These are phyloP conservation scores for Mantis religiosa DNA, from an alignment of 2,888 invertebrate genomes.

Conservation along the genomic window DNA sequence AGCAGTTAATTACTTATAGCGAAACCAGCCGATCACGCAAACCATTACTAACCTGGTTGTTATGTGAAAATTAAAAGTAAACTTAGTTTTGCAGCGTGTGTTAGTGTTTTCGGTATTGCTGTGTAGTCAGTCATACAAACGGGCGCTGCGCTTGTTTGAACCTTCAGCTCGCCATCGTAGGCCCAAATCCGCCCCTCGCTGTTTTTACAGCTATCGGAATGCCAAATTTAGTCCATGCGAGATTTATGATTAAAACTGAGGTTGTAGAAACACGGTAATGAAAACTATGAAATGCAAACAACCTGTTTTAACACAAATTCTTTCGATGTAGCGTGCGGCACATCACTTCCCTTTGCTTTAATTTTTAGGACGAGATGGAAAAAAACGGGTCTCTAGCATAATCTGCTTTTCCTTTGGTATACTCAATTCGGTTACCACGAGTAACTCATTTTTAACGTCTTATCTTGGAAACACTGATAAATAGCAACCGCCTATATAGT, in stretches of 20 bases:
- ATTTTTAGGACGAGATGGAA: background rate
- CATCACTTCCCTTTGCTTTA: background rate
- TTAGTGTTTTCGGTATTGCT: background rate
- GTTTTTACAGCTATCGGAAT: background rate
- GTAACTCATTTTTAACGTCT: too few relatives aligned
- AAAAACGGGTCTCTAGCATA: too few relatives aligned
- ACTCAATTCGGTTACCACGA: too few relatives aligned
- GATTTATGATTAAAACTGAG: background rate
- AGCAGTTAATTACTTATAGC: background rate
- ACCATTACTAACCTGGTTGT: background rate
- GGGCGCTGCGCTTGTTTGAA: background rate
- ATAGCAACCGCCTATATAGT: too few relatives aligned
- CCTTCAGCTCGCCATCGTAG: background rate
- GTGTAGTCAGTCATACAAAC: background rate
- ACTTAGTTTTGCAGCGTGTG: background rate
- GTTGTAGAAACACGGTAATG: background rate
- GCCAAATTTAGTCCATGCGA: background rate
- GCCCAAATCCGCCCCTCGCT: background rate
- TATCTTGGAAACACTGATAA: too few relatives aligned
- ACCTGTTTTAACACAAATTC: background rate
- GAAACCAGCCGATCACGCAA: background rate
- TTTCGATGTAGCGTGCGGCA: background rate
- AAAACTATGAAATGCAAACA: background rate
- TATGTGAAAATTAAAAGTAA: background rate
- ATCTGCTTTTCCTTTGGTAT: too few relatives aligned